Percentiles rank a stretch among this genome's conserved stretches.
These are phyloP conservation scores for Pristionchus fissidentatus DNA, from an alignment of 2,888 invertebrate genomes.

Conservation along the genomic window DNA sequence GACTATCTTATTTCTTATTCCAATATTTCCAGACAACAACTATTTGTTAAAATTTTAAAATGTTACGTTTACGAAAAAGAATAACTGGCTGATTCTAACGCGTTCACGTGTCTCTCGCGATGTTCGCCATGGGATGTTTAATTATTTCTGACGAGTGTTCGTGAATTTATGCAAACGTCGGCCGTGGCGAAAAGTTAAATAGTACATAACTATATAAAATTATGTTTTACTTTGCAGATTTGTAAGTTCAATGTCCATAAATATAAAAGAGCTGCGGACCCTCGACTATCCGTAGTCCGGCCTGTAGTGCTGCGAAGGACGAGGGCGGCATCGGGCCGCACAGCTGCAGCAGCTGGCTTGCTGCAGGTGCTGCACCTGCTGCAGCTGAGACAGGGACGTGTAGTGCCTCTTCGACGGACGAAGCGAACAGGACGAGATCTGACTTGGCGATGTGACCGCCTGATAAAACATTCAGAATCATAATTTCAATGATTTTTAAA, in stretches of 20 bases:
- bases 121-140: too few species aligned
- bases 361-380: neutral
- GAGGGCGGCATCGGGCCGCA: slow-evolving; percentile 40
- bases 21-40: too few species aligned
- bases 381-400: neutral
- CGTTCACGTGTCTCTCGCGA: too few species aligned
- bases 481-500: neutral
- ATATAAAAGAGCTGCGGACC: slow-evolving; percentile 35
- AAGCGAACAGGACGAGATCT: slow-evolving; percentile 41
- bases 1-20: too few species aligned
- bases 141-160: too few species aligned
- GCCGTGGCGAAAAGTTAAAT: too few species aligned
- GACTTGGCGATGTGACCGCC: slow-evolving; percentile 46
- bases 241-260: neutral
- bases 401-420: slow-evolving; percentile 10
- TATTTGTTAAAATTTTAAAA: too few species aligned
- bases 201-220: neutral
- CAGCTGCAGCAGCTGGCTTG: neutral
- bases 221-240: neutral
- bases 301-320: slow-evolving; percentile 20
- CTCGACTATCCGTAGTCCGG: neutral
- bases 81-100: too few species aligned
- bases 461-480: too few species aligned
- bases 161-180: too few species aligned
- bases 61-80: too few species aligned